Evolutionary conservation across 2,888 invertebrate species (phyloP).

Genomic region (Sinhomidia bicolor): DNA sequence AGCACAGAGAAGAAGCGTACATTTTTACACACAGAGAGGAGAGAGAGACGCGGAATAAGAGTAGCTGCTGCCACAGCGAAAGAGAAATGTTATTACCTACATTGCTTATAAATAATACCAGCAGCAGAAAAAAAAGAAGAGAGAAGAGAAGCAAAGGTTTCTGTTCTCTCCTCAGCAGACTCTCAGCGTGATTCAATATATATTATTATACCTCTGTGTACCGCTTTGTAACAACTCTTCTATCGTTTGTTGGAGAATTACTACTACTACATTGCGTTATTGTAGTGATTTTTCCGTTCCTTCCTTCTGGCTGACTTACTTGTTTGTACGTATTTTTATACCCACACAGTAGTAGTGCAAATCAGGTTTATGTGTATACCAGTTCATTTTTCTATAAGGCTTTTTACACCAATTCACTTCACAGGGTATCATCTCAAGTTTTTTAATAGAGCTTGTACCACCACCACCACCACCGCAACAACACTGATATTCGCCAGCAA

Average conservation of each 20-base stretch:
- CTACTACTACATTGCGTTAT: neutral
- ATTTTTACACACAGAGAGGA: conserved; percentile 30
- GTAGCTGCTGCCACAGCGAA: neutral
- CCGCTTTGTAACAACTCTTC: neutral
- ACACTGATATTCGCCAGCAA: neutral
- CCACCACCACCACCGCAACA: neutral
- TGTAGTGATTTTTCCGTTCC: conserved; percentile 25
- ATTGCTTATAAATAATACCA: neutral
- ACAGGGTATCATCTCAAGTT: conserved; percentile 29
- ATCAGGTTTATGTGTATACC: conserved; percentile 3
- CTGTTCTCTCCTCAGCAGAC: conserved; percentile 15
- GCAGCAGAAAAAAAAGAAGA: conserved; percentile 11
- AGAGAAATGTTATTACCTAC: conserved; percentile 24
- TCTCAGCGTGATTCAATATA: neutral
- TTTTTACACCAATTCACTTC: neutral
- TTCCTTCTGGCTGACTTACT: neutral
- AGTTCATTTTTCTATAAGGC: neutral
- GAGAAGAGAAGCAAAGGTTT: conserved; percentile 25
- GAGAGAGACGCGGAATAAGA: neutral
- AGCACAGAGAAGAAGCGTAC: conserved; percentile 15
- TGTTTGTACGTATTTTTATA: neutral
- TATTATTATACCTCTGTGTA: neutral
- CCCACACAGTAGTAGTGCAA: neutral
- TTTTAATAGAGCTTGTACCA: conserved; percentile 24
- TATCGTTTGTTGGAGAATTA: neutral